A percentile compares a stretch with the other conserved stretches of the same genome.
Evolutionary conservation across 2,888 invertebrate species (phyloP).

Genomic region (Philopedon plagiatum): DNA sequence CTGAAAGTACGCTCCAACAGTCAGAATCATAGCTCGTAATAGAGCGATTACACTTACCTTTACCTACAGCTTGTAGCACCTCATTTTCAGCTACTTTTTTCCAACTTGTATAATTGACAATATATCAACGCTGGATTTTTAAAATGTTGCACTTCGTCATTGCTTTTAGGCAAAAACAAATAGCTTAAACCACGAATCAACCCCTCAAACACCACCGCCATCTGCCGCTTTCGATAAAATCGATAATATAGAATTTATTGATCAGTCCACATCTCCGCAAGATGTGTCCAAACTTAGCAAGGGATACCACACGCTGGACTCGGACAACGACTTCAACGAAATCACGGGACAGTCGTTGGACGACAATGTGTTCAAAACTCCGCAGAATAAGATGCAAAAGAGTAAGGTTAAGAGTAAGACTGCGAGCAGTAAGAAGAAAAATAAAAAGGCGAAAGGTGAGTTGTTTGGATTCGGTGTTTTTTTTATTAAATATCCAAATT

Average conservation of each 20-base stretch:
- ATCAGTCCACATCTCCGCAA: conserved; percentile 77
- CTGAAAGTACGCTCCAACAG: too few relatives aligned
- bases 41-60: too few relatives aligned
- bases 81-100: background rate
- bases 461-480: too few relatives aligned
- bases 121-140: background rate
- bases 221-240: conserved; percentile 57
- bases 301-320: conserved; percentile 68
- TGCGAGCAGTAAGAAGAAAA: conserved; percentile 59
- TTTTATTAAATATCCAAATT: too few relatives aligned
- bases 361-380: conserved; percentile 57
- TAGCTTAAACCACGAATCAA: conserved; percentile 10
- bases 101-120: background rate
- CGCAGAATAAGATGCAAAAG: conserved; percentile 53
- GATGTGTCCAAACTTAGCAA: conserved; percentile 70
- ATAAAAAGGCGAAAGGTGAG: conserved; percentile 55
- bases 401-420: conserved; percentile 57
- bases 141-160: background rate
- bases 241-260: conserved; percentile 74
- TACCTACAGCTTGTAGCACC: background rate
- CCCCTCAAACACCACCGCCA: conserved; percentile 54
- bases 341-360: conserved; percentile 65
- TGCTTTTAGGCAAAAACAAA: conserved; percentile 33
- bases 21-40: too few relatives aligned
- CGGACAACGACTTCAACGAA: conserved; percentile 62